Base-by-base conservation (phyloP, 1,140 invertebrate genomes). In the Zaprionus tsacasi region DNA sequence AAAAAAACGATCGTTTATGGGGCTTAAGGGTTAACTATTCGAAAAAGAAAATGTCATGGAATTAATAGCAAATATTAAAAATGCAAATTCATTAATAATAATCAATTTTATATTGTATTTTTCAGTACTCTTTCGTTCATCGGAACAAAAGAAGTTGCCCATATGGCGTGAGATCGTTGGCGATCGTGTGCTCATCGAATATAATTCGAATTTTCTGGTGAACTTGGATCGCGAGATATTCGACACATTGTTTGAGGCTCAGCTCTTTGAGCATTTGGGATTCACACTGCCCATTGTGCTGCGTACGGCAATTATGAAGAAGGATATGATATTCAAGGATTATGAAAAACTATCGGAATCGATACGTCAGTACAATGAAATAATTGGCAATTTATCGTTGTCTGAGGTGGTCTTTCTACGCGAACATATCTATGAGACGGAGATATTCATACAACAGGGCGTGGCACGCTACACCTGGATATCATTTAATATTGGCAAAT, bases 381-480 rank as follows among this genome's bases (percentile, higher is more conserved):
- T 95, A 33, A 91, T 95, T 0, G 86, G 93, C 1, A 94, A 94
- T 48, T 91, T 96, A 10, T 95, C 95, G 12, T 83, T 93, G 6
- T 94, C 95, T 0, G 95, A 96, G 87, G 95, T 96, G 6, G 93
- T 95, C 71, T 94, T 97, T 21, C 89, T 96, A 76, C 95, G 95
- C 64, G 93, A 93, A 0, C 95, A 95, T 71, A 93, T 98, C 4
- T 93, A 94, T 81, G 95, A 97, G 43, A 94, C 97, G 50, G 96
- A 97, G 81, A 94, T 95, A 25, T 94, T 95, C 48, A 96, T 98
- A 59, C 94, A 96, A 66, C 96, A 96, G 27, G 97, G 97, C 7
- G 91, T 96, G 0, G 96, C 95, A 6, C 94, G 97, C 33, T 95
- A 97, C 33, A 97, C 96, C 61, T 98, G 97, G 97, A 96, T 95